phyloP scores from a whole-genome alignment of 2,888 invertebrate species.

The Onthophagus sagittarius region DNA sequence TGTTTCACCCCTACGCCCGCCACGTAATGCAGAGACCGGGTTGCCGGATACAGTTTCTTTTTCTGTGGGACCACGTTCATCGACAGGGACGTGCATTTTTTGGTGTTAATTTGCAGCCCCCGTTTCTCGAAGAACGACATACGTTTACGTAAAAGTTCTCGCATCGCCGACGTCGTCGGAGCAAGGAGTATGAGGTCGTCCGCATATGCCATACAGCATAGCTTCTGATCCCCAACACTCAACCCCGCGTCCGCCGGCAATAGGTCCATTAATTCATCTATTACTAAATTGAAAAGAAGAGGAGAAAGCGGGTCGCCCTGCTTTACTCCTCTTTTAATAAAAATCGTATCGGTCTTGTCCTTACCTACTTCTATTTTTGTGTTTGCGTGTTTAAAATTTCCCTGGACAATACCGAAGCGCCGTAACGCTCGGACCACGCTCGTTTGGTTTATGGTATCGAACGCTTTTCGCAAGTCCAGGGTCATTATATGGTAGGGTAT shows the following conservation, averaged over 20 bases:
- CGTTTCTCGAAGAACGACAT: constrained; percentile 11
- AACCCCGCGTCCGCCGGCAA: constrained; percentile 1
- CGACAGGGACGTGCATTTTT: constrained; percentile 4
- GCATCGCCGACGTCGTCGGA: constrained; percentile 7
- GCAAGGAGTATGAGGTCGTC: not conserved
- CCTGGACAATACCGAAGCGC: constrained; percentile 1
- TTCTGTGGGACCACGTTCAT: constrained; percentile 5
- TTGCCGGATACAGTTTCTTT: constrained; percentile 6
- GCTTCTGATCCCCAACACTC: not conserved
- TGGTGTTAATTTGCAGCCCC: not conserved
- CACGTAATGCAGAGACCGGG: not conserved
- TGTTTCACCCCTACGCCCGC: not conserved
- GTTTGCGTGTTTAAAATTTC: not conserved
- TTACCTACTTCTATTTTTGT: constrained; percentile 14
- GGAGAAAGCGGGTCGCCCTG: constrained; percentile 26
- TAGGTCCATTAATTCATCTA: constrained; percentile 18
- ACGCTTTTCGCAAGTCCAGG: constrained; percentile 25
- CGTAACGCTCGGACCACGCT: not conserved
- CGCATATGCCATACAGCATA: constrained; percentile 19
- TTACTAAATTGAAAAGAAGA: constrained; percentile 20
- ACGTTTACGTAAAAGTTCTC: not conserved
- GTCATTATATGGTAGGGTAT: constrained; percentile 21
- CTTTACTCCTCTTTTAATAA: constrained; percentile 20
- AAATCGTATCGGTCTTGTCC: not conserved
- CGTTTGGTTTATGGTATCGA: constrained; percentile 20